Conservation (phyloP, 2,888 invertebrate species). For the Oligia strigilis region DNA sequence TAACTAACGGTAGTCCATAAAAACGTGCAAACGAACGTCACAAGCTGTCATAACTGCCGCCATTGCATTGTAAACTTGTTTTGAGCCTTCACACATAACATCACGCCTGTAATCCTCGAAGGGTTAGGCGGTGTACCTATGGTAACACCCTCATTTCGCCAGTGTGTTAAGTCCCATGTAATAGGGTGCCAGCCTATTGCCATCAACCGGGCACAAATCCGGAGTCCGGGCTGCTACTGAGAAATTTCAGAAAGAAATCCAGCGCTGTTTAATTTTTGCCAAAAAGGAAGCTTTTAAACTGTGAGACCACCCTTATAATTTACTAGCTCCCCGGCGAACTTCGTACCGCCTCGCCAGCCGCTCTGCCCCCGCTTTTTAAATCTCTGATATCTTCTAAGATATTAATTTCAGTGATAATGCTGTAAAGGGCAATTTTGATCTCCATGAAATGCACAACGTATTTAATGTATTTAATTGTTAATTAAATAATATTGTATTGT, state of each 20-base stretch:
- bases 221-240: background rate
- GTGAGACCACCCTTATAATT: background rate
- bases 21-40: background rate
- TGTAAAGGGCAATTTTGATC: too few species aligned
- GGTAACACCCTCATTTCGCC: background rate
- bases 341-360: too few species aligned
- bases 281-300: background rate
- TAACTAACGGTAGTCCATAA: background rate
- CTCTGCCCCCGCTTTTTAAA: too few species aligned
- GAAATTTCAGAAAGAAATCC: background rate
- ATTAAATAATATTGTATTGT: too few species aligned
- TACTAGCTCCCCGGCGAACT: too few species aligned
- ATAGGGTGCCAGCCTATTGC: too few species aligned
- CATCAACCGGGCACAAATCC: background rate
- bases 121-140: background rate
- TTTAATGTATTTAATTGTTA: too few species aligned
- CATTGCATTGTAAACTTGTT: background rate
- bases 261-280: background rate
- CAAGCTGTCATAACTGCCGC: background rate
- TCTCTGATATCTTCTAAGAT: too few species aligned
- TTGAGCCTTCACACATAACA: background rate
- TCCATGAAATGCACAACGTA: too few species aligned
- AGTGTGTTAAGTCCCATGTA: too few species aligned
- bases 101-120: background rate
- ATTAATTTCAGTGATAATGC: too few species aligned